phyloP scores from a whole-genome alignment of 2,113 vertebrate genomes.

The Ivindomyrus marchei region DNA sequence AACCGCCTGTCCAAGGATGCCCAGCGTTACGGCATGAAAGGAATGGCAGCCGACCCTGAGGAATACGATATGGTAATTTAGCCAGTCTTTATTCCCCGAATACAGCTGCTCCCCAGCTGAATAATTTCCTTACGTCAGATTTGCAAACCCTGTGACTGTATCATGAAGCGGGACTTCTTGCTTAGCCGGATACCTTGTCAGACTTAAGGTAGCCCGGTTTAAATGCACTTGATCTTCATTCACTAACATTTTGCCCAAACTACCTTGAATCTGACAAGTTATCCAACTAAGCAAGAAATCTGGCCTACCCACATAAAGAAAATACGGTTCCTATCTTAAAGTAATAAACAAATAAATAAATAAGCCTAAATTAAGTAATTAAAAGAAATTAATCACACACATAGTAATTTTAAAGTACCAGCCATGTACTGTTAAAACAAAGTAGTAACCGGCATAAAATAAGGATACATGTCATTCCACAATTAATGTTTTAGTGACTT shows the following conservation, averaged over 20 bases:
- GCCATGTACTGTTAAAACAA: too few relatives aligned
- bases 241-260: not conserved
- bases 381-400: too few relatives aligned
- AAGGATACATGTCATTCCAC: too few relatives aligned
- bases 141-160: not conserved
- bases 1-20: slow-evolving; percentile 75
- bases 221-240: not conserved
- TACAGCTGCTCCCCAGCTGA: not conserved
- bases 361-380: too few relatives aligned
- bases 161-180: not conserved
- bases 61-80: slow-evolving; percentile 75
- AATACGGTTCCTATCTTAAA: too few relatives aligned
- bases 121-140: not conserved
- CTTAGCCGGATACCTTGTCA: not conserved
- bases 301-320: too few relatives aligned
- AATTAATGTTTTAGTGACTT: too few relatives aligned
- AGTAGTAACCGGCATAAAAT: too few relatives aligned
- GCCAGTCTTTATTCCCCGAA: not conserved
- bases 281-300: not conserved
- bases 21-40: slow-evolving; percentile 72
- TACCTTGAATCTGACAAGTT: not conserved
- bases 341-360: too few relatives aligned
- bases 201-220: not conserved
- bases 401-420: too few relatives aligned
- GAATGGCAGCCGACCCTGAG: slow-evolving; percentile 74